A percentile compares a stretch with the other conserved stretches of the same genome.
Conservation (phyloP, 2,797 vertebrate species). For the Rhabdomys pumilio region DNA sequence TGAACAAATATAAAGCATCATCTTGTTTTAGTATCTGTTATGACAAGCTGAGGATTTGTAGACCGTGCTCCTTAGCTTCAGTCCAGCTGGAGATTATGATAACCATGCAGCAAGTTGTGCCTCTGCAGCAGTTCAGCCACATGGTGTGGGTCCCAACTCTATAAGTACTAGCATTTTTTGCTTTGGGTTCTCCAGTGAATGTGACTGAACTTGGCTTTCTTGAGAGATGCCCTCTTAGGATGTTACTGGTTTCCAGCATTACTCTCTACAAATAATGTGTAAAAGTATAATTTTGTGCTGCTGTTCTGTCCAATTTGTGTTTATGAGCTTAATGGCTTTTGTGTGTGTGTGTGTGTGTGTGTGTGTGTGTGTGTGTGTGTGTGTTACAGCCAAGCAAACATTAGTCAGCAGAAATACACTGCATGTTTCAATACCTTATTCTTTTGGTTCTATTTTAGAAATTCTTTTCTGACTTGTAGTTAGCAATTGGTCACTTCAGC, state of each 20-base stretch:
- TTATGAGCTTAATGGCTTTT: constrained; percentile 78
- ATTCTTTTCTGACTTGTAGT: background rate
- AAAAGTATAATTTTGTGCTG: constrained; percentile 56
- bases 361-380: background rate
- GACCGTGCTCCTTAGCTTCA: background rate
- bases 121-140: background rate
- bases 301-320: constrained; percentile 79
- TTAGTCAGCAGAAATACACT: constrained; percentile 29
- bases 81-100: background rate
- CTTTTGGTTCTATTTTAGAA: background rate
- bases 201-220: background rate
- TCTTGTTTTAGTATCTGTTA: background rate
- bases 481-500: constrained; percentile 53
- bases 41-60: background rate
- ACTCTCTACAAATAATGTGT: background rate
- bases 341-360: no score
- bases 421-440: background rate
- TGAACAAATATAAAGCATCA: background rate
- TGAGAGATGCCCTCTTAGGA: background rate
- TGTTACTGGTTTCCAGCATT: background rate
- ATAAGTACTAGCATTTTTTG: background rate
- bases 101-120: background rate
- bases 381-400: constrained; percentile 71
- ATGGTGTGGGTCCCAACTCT: background rate
- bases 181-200: background rate